Evolutionary conservation across 2,113 vertebrate genomes (phyloP), one percentile per base, ranked within the genome.

Genomic region (Oryzias woworae): DNA sequence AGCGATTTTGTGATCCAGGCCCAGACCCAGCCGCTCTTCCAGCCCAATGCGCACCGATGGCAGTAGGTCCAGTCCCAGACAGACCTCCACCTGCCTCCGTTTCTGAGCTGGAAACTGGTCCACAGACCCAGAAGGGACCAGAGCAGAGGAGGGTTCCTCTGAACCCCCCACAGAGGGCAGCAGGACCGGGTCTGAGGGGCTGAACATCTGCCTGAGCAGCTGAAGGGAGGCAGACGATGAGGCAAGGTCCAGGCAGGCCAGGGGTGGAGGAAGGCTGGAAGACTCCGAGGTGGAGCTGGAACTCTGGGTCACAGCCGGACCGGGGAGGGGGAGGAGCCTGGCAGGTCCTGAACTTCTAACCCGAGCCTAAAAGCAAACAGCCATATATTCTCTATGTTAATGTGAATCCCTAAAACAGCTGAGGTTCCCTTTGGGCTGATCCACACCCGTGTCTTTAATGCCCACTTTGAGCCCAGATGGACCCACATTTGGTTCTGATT

Each of bases 231-330:
- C 70, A 0, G 84, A 63, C 0, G 84, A 82, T 0, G 79, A 75
- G 42, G 81, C 77, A 1, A 88, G 79, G 14, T 88, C 87, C 75
- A 87, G 71, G 53, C 81, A 75, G 66, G 77, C 70, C 70, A 82
- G 71, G 2, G 74, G 80, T n/a, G 71, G 62, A 31, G 75, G 47
- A 43, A 69, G 7, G 50, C 31, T 5, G 22, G 4, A 31, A 26
- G 36, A 23, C 1, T 69, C 69, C 53, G 41, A 2, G 26, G 53
- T 81, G 0, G 71, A 55, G 69, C 60, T 52, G 58, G 44, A 48
- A n/a, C 2, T 66, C 1, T 72, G 74, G 75, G 80, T 4, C 2
- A 7, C 53, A 14, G 56, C 4, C 0, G 41, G 73, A 6, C 49
- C n/a, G 6, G 77, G 68, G 8, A 78, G 81, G 0, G 82, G 84